Base-by-base conservation (phyloP, 2,113 vertebrate genomes). In the Bubalus kerabau region DNA sequence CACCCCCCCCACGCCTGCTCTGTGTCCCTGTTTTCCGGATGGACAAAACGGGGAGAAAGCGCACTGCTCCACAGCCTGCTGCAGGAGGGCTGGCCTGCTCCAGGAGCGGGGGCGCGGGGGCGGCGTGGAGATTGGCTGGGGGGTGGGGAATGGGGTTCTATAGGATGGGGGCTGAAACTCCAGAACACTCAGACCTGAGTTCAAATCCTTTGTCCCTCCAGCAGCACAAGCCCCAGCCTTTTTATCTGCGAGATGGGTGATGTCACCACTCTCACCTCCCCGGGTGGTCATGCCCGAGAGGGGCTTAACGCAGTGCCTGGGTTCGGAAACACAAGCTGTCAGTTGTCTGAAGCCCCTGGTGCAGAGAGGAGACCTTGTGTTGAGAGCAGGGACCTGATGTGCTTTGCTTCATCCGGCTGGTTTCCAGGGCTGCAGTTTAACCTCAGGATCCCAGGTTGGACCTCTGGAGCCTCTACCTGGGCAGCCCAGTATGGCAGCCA, bases 221-320 rank as follows among this genome's bases (percentile, higher is more conserved):
- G 50, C 7, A 19, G 14, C 54, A 30, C 16, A 12, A 7, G 32
- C 54, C 43, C 80, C 36, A 19, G 46, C 23, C 40, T 84, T n/a
- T 9, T 62, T 46, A 4, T 54, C 56, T 82, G 54, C 46, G 48
- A 76, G 48, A 16, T 36, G 14, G 30, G 54, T 8, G 0, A 6
- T 9, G 16, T 36, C 0, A 1, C 23, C 8, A 2, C 2, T 2
- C 46, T 24, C 32, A 0, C 85, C 46, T 46, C 46, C 16, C 6
- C 1, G 4, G 36, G n/a, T 43, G n/a, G 52, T 2, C 5, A 54
- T 83, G 78, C 50, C 59, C 12, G 28, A 43, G 16, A 26, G 46
- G 43, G 9, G 14, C 50, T 60, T 23, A 3, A 23, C 4, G 1
- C 9, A 12, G 50, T 9, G 76, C 6, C 32, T 43, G 62, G 43